A percentile compares a stretch with the other conserved stretches of the same genome.
These are phyloP conservation scores for Megathymus violae DNA, from an alignment of 1,140 invertebrate genomes.

Conservation along the genomic window DNA sequence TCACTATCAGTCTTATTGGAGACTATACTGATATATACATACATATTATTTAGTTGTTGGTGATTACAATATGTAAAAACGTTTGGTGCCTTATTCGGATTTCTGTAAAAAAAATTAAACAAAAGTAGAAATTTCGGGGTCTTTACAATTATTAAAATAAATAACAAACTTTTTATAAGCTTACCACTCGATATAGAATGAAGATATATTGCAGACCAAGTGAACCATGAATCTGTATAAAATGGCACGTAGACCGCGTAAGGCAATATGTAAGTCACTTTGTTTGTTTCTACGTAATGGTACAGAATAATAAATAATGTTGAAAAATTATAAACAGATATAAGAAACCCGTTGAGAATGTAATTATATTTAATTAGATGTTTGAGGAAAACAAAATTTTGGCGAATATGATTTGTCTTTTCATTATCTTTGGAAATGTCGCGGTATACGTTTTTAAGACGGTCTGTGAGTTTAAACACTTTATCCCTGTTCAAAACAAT, in stretches of 20 bases:
- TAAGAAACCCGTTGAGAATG: conserved; percentile 51
- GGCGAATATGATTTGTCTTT: conserved; percentile 36
- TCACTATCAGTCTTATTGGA: too few relatives aligned
- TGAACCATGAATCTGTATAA: conserved; percentile 41
- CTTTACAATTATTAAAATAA: too few relatives aligned
- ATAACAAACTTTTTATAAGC: conserved; percentile 21
- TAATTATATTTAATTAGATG: conserved; percentile 54
- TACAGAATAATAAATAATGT: conserved; percentile 46
- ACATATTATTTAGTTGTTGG: too few relatives aligned
- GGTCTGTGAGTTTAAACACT: conserved; percentile 45
- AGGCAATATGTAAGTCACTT: conserved; percentile 46
- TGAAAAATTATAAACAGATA: conserved; percentile 60
- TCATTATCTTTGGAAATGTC: conserved; percentile 37
- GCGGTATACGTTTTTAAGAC: conserved; percentile 41
- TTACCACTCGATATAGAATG: conserved; percentile 51
- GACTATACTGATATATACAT: too few relatives aligned
- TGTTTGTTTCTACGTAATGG: conserved; percentile 40
- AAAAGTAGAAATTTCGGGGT: too few relatives aligned
- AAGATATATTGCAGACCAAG: conserved; percentile 49
- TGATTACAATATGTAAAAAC: too few relatives aligned
- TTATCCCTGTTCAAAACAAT: conserved; percentile 41
- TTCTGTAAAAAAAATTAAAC: too few relatives aligned
- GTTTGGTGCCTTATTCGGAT: too few relatives aligned
- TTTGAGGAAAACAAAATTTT: conserved; percentile 45
- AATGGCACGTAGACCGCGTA: conserved; percentile 55